Conservation (phyloP, 2,113 vertebrate species). For the Arenaria interpres region DNA sequence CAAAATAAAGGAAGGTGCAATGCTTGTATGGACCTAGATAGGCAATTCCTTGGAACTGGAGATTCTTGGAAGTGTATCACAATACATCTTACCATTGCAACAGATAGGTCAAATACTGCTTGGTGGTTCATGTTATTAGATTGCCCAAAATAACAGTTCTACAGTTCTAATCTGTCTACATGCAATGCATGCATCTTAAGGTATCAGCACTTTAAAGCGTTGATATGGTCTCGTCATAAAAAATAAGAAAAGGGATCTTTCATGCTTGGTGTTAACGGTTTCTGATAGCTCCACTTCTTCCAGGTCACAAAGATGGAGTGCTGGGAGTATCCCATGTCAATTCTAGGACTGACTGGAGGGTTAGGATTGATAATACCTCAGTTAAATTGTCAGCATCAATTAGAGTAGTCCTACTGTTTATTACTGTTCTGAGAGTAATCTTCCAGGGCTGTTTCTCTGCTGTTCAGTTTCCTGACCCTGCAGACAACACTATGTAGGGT, state of each 20-base stretch:
- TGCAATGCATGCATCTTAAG: background rate
- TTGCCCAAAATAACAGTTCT: background rate
- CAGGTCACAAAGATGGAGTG: background rate
- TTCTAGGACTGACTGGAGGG: background rate
- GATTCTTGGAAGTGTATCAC: background rate
- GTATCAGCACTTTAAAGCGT: background rate
- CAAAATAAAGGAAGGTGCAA: background rate
- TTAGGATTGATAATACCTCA: background rate
- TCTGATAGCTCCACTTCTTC: background rate
- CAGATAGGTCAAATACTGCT: background rate
- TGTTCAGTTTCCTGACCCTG: background rate
- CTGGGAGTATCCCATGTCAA: background rate
- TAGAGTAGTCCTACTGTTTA: background rate
- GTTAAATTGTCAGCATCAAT: background rate
- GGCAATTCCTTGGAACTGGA: background rate
- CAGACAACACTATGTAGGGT: background rate
- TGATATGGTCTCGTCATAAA: background rate
- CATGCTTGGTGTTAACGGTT: background rate
- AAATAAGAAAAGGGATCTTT: background rate
- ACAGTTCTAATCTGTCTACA: background rate
- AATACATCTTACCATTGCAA: background rate
- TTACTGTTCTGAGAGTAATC: background rate
- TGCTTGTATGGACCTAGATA: background rate
- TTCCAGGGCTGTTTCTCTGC: background rate
- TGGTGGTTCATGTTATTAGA: background rate